phyloP scores from a whole-genome alignment of 1,140 invertebrate species.

The Pollicipes pollicipes region DNA sequence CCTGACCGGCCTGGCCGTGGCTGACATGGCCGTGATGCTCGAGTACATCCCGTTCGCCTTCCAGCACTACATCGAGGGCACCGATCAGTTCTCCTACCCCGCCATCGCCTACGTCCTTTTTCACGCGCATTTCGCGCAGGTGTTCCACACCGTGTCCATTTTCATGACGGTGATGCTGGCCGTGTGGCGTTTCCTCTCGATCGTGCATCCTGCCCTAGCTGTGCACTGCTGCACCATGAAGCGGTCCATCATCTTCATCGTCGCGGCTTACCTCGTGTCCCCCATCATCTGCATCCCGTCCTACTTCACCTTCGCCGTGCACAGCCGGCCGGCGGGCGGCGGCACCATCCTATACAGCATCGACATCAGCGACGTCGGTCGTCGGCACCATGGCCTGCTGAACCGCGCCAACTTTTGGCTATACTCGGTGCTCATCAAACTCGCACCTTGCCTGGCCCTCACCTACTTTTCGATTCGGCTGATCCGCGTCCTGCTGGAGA shows the following conservation, averaged over 20 bases:
- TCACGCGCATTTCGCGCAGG: slow-evolving; percentile 31
- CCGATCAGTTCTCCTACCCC: slow-evolving; percentile 21
- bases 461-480: slow-evolving; percentile 63
- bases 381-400: slow-evolving; percentile 37
- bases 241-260: slow-evolving; percentile 51
- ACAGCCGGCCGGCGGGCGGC: slow-evolving; percentile 12
- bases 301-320: slow-evolving; percentile 46
- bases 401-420: slow-evolving; percentile 68
- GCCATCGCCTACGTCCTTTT: slow-evolving; percentile 25
- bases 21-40: slow-evolving; percentile 69
- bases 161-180: slow-evolving; percentile 65
- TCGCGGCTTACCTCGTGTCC: slow-evolving; percentile 49
- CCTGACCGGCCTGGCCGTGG: slow-evolving; percentile 56
- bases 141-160: slow-evolving; percentile 70
- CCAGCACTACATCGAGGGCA: slow-evolving; percentile 42
- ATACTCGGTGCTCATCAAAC: slow-evolving; percentile 64
- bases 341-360: slow-evolving; percentile 39
- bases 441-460: slow-evolving; percentile 60
- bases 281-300: slow-evolving; percentile 59
- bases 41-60: slow-evolving; percentile 67
- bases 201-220: slow-evolving; percentile 40
- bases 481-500: slow-evolving; percentile 35
- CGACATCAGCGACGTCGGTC: slow-evolving; percentile 36
- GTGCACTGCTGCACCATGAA: slow-evolving; percentile 42
- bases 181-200: slow-evolving; percentile 51